These are phyloP conservation scores for Siphamia tubifer DNA, from an alignment of 2,113 vertebrate genomes.

Conservation along the genomic window DNA sequence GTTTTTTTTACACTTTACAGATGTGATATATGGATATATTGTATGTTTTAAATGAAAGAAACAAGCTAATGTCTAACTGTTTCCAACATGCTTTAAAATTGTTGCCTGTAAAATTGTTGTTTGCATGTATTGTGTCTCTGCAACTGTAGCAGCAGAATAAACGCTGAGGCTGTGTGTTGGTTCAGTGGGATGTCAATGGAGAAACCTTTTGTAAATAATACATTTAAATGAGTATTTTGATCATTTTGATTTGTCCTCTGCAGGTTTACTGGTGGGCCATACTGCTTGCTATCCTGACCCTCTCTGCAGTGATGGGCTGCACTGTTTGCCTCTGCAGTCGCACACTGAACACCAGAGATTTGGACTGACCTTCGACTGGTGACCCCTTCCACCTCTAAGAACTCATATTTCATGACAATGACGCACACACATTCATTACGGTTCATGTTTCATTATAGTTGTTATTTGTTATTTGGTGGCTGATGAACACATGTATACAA, in stretches of 20 bases:
- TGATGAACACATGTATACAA: background rate
- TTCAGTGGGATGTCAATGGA: too few relatives aligned
- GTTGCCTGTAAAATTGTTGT: too few relatives aligned
- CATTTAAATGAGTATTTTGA: background rate
- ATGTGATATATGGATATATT: too few relatives aligned
- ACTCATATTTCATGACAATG: background rate
- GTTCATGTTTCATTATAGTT: background rate
- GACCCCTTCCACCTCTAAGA: background rate
- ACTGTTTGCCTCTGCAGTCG: conserved; percentile 75
- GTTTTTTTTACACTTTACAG: too few relatives aligned
- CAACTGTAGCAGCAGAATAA: background rate
- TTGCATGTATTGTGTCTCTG: too few relatives aligned
- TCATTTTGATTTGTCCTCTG: background rate
- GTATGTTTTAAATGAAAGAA: too few relatives aligned
- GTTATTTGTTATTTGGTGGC: background rate
- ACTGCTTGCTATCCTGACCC: conserved; percentile 74
- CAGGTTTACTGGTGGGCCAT: conserved; percentile 82
- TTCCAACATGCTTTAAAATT: too few relatives aligned
- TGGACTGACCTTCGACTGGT: conserved; percentile 8
- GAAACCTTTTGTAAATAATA: background rate
- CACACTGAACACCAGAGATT: conserved; percentile 53
- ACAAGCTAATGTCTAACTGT: too few relatives aligned
- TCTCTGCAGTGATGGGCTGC: conserved; percentile 78
- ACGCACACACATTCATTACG: background rate
- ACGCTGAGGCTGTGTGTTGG: background rate